Evolutionary conservation across 1,140 invertebrate genomes (phyloP).

Genomic region (Heliconius nattereri): DNA sequence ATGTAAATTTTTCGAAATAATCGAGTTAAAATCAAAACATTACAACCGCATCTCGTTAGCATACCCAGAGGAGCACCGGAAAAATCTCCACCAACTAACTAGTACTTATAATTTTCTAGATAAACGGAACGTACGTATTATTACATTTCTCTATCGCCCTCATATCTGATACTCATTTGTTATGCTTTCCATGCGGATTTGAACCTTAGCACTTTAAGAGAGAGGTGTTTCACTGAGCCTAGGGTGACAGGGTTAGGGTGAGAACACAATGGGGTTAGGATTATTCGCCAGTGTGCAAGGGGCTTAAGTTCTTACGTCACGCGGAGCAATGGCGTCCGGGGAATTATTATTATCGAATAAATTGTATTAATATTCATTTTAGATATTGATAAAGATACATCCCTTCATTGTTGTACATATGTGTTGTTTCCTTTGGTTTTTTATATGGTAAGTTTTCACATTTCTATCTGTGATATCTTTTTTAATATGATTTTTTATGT

Average conservation of each 20-base stretch:
- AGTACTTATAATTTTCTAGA: constrained; percentile 44
- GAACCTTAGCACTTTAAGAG: constrained; percentile 38
- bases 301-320: constrained; percentile 73
- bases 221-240: constrained; percentile 34
- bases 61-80: constrained; percentile 35
- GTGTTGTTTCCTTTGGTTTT: constrained; percentile 24
- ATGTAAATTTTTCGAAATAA: not conserved
- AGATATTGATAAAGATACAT: constrained; percentile 33
- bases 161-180: constrained; percentile 44
- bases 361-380: constrained; percentile 51
- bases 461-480: constrained; percentile 16
- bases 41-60: constrained; percentile 35
- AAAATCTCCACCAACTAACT: constrained; percentile 37
- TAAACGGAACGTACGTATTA: constrained; percentile 47
- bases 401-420: constrained; percentile 40
- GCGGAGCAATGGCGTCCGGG: constrained; percentile 55
- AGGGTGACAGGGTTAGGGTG: constrained; percentile 61
- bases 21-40: constrained; percentile 26
- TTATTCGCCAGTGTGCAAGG: constrained; percentile 62
- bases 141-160: constrained; percentile 55
- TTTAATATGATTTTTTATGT: not conserved
- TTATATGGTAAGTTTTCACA: constrained; percentile 25
- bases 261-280: constrained; percentile 62
- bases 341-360: constrained; percentile 62
- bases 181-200: constrained; percentile 30